Base-by-base conservation (phyloP, 2,113 vertebrate species). In the western clawed frog (Xenopus tropicalis) region DNA sequence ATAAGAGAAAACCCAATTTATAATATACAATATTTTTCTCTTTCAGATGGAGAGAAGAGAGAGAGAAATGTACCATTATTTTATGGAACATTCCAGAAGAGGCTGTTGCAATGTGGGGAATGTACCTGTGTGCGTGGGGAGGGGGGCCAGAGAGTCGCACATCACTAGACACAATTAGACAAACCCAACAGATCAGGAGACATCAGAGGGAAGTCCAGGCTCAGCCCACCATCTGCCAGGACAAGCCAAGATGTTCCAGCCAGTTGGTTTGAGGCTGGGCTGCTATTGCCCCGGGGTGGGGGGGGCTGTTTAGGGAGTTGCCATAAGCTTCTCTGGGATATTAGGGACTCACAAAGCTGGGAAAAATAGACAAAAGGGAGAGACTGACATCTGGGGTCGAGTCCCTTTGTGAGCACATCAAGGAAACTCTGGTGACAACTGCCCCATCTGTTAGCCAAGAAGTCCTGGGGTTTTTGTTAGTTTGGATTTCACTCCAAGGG, bases 211-310 rank as follows among this genome's bases (percentile, higher is more conserved):
- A 6, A 37, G 29, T 37, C 29, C 29, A 37, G 29, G 29, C 29
- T 37, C 29, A 37, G 29, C 29, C 29, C 29, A 37, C 29, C 86
- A 87, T 86, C 86, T 88, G 86, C 80, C 82, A 65, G 64, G 46
- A 52, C 0, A 71, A 80, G 79, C 83, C 74, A 42, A 79, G 77
- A 61, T 72, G 58, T 71, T n/a, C 78, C 62, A 24, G 80, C 77
- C 82, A 84, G 82, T 58, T 69, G 84, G 77, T 62, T 70, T 65
- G 59, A 61, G 64, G 75, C 74, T 70, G 29, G 14, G 14, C 46
- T 61, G 4, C 54, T 21, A 43, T 5, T 46, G 21, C 48, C 44
- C 9, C 23, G 14, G 21, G 43, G 4, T 5, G 21, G 58, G 69
- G 3, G 52, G 14, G 79, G 72, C 61, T 22, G 64, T 52, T 17